Conservation (phyloP, 2,888 invertebrate species). For the Coleophora deauratella region DNA sequence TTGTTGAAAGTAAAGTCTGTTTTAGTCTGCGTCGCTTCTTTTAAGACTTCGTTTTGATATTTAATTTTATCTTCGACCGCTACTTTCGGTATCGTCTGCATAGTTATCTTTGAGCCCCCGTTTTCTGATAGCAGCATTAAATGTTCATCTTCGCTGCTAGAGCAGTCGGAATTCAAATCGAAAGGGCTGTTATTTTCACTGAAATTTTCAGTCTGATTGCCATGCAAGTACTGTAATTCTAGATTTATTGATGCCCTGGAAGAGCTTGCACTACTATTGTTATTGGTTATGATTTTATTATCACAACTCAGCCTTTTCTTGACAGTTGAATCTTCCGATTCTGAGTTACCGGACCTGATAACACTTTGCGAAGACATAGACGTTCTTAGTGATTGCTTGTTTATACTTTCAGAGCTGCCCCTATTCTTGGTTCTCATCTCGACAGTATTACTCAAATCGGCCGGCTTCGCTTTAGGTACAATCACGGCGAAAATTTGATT, state of each 20-base stretch:
- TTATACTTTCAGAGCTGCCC: slow-evolving; percentile 50
- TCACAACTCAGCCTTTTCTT: slow-evolving; percentile 65
- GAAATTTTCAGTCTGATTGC: slow-evolving; percentile 36
- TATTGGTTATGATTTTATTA: slow-evolving; percentile 46
- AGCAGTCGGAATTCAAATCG: slow-evolving; percentile 55
- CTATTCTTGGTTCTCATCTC: slow-evolving; percentile 36
- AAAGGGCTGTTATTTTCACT: slow-evolving; percentile 41
- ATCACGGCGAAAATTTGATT: slow-evolving; percentile 66
- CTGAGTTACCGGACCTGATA: slow-evolving; percentile 48
- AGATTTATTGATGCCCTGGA: slow-evolving; percentile 57
- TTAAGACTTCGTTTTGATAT: slow-evolving; percentile 50
- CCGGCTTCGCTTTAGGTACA: slow-evolving; percentile 55
- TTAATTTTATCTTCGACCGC: slow-evolving; percentile 31
- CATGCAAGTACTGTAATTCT: slow-evolving; percentile 56
- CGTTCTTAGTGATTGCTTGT: slow-evolving; percentile 40
- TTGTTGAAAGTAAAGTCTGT: slow-evolving; percentile 54
- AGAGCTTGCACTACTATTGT: slow-evolving; percentile 49
- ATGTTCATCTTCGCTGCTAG: slow-evolving; percentile 67
- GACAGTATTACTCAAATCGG: slow-evolving; percentile 23
- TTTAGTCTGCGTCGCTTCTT: slow-evolving; percentile 53
- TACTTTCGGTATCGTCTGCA: slow-evolving; percentile 48
- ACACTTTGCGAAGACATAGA: slow-evolving; percentile 55
- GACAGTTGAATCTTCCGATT: slow-evolving; percentile 57
- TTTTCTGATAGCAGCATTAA: slow-evolving; percentile 62
- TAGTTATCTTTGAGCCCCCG: slow-evolving; percentile 63